Percentiles rank a stretch among this genome's conserved stretches.
These are phyloP conservation scores for Drosophila helvetica DNA, from an alignment of 2,888 invertebrate species.

Conservation along the genomic window DNA sequence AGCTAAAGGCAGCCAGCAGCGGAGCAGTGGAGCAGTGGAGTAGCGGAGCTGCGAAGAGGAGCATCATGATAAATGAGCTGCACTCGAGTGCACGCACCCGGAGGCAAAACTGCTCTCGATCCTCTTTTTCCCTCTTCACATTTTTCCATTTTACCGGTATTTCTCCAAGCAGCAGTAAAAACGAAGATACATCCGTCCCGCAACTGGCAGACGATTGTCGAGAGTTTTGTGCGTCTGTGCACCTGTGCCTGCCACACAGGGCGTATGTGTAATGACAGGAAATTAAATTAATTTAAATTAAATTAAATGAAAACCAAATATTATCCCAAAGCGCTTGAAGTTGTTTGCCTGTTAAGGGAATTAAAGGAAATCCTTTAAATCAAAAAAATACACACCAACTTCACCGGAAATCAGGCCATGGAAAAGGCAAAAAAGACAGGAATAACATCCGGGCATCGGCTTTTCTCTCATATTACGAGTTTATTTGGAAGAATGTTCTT, in stretches of 20 bases:
- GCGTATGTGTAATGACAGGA: constrained; percentile 38
- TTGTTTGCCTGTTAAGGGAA: constrained; percentile 7
- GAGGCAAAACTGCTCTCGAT: not conserved
- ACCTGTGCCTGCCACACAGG: constrained; percentile 1
- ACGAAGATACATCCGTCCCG: constrained; percentile 9
- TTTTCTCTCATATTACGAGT: too few relatives aligned
- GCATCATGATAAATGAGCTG: constrained; percentile 54
- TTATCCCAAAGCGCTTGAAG: constrained; percentile 9
- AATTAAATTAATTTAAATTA: constrained; percentile 32
- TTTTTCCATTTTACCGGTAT: not conserved
- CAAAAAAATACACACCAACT: constrained; percentile 10
- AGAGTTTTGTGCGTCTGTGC: too few relatives aligned
- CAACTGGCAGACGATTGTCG: not conserved
- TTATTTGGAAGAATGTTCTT: constrained; percentile 3
- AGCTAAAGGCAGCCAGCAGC: not conserved
- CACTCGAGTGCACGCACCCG: constrained; percentile 49
- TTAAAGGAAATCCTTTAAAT: not conserved
- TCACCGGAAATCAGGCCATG: not conserved
- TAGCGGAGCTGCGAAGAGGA: constrained; percentile 1
- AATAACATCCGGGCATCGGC: constrained; percentile 15
- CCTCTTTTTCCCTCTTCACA: too few relatives aligned
- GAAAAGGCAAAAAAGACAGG: not conserved
- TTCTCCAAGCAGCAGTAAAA: not conserved
- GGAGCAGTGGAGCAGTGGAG: too few relatives aligned
- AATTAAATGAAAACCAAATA: constrained; percentile 31